phyloP scores from a whole-genome alignment of 2,797 vertebrate species.

The Rhinichthys osculus region DNA sequence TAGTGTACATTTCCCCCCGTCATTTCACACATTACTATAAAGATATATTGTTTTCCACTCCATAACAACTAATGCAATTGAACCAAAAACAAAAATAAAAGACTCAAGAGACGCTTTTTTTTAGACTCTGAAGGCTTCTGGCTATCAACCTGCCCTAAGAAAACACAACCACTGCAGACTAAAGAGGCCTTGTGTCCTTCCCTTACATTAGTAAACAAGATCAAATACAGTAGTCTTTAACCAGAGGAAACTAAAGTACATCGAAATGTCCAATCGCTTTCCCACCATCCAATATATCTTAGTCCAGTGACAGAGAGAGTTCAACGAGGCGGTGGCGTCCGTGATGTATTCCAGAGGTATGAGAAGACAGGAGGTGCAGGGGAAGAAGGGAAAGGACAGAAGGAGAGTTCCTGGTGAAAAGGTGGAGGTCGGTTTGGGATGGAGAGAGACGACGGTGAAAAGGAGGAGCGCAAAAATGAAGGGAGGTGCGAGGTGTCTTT shows the following conservation, averaged over 20 bases:
- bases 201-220: conserved; percentile 75
- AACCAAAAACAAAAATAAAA: conserved; percentile 73
- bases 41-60: conserved; percentile 83
- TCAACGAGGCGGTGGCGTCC: conserved; percentile 45
- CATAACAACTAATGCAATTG: conserved; percentile 83
- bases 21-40: conserved; percentile 83
- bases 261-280: conserved; percentile 71
- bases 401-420: conserved; percentile 5
- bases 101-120: conserved; percentile 73
- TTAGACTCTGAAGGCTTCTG: conserved; percentile 80
- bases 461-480: conserved; percentile 52
- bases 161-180: conserved; percentile 80
- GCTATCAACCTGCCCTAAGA: conserved; percentile 82
- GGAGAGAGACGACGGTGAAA: not conserved
- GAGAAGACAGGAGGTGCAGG: conserved; percentile 44
- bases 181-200: conserved; percentile 70
- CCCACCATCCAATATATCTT: conserved; percentile 67
- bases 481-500: conserved; percentile 29
- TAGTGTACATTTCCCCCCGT: conserved; percentile 74
- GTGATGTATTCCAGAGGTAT: conserved; percentile 49
- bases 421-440: conserved; percentile 19
- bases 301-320: conserved; percentile 62
- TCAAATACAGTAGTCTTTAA: conserved; percentile 78
- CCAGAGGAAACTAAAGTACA: conserved; percentile 72
- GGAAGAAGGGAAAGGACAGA: conserved; percentile 25